Base-by-base conservation (phyloP, 2,888 invertebrate species). In the Oligia strigilis region DNA sequence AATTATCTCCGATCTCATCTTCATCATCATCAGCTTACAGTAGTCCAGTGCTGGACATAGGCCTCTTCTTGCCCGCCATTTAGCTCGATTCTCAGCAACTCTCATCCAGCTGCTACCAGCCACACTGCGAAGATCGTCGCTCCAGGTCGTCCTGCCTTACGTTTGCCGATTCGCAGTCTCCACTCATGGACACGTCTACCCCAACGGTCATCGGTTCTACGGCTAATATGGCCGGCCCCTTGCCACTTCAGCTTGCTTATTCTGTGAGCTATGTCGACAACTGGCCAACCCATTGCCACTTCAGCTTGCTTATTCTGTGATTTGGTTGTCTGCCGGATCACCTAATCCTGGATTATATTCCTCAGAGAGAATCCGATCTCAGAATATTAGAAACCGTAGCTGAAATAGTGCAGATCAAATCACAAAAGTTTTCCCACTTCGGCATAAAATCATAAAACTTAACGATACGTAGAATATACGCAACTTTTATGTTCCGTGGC, bases 391-490 rank as follows among this genome's bases (percentile, higher is more conserved):
- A 5, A 71, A 4, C 11, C 0, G 8, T 17, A 11, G 4, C 46
- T 23, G 1, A 70, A 79, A 64, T 36, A 23, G 40, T 66, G 17
- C 40, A 58, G 29, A 36, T 29, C 58, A 17, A 13, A 49, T 36
- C 14, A 5, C 17, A 40, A 82, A 82, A 82, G 14, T 29, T 17
- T 29, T 67, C 17, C 3, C 2, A 78, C 2, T 75, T 69, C 13
- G 5, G 3, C 11, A 46, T 62, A 67, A 55, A 23, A 55, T 23
- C 23, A 70, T 81, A 65, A 82, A 76, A 58, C 19, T 19, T 60
- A 52, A 52, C 77, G 65, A 66, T 77, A 14, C 62, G 60, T 19
- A 43, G 49, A 81, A 82, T 36, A 46, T 55, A 1, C 17, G 46
- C 1, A 69, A 11, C 14, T 76, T 75, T 69, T 40, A 64, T 58